Evolutionary conservation across 2,888 invertebrate genomes (phyloP).

Genomic region (Drosophila engyochracea): DNA sequence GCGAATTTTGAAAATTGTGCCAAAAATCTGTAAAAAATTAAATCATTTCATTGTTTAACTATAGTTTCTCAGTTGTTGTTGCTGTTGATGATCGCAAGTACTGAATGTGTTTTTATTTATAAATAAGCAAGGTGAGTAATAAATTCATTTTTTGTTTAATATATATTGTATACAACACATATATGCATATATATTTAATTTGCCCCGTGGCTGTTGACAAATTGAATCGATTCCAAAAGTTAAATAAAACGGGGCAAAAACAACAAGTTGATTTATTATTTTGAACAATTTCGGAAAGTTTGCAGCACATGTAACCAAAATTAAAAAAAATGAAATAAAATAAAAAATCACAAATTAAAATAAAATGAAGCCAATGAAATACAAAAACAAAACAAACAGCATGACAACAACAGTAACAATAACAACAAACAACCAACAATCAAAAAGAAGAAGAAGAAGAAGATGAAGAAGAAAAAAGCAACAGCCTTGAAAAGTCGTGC

Average conservation of each 20-base stretch:
- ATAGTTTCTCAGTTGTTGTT: neutral
- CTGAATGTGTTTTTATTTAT: constrained; percentile 53
- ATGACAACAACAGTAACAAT: constrained; percentile 31
- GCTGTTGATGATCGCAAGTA: constrained; percentile 22
- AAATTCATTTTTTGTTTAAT: constrained; percentile 32
- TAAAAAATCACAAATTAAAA: constrained; percentile 57
- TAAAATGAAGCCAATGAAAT: constrained; percentile 60
- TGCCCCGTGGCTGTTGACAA: constrained; percentile 20
- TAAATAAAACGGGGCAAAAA: constrained; percentile 16
- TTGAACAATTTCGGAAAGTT: constrained; percentile 29
- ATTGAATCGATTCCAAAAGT: constrained; percentile 46
- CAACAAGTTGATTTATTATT: constrained; percentile 59
- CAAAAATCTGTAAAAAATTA: constrained; percentile 17
- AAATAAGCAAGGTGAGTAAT: constrained; percentile 67
- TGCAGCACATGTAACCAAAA: constrained; percentile 51
- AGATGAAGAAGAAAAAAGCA: constrained; percentile 23
- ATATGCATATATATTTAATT: constrained; percentile 12
- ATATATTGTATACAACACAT: neutral
- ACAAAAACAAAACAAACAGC: constrained; percentile 44
- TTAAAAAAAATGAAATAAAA: constrained; percentile 28
- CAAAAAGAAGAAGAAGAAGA: constrained; percentile 23
- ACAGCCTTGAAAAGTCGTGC: constrained; percentile 76
- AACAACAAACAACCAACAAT: constrained; percentile 27
- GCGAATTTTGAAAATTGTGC: constrained; percentile 29
- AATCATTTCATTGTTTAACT: constrained; percentile 10